Percentiles rank a stretch among this genome's conserved stretches.
Evolutionary conservation across 2,113 vertebrate genomes (phyloP).

Genomic region (Holacanthus passer): DNA sequence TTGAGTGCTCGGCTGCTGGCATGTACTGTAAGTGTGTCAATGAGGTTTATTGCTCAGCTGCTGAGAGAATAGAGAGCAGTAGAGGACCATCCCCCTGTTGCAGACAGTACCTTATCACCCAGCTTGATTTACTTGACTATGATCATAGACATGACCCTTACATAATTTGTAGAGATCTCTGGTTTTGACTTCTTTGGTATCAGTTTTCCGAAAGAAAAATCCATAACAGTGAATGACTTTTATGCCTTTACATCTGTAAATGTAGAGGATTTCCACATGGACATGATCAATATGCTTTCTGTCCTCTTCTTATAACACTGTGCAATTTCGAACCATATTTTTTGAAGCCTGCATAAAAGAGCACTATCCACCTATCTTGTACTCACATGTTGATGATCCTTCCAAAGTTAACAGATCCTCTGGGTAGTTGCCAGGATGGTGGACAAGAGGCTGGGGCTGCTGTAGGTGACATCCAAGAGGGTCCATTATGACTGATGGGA

Average conservation of each 20-base stretch:
- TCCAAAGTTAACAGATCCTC: slow-evolving; percentile 64
- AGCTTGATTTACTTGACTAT: slow-evolving; percentile 49
- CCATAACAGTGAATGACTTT: neutral
- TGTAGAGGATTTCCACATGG: neutral
- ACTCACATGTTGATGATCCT: slow-evolving; percentile 82
- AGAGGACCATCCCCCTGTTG: slow-evolving; percentile 29
- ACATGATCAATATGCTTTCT: neutral
- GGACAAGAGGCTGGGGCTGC: slow-evolving; percentile 47
- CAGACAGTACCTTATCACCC: slow-evolving; percentile 71
- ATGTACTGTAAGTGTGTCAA: slow-evolving; percentile 40
- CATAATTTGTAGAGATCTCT: slow-evolving; percentile 56
- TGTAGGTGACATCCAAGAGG: slow-evolving; percentile 61
- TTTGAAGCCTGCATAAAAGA: neutral
- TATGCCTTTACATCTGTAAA: neutral
- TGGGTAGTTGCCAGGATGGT: slow-evolving; percentile 33
- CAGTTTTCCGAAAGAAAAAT: neutral
- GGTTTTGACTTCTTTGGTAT: neutral
- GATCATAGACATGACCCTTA: slow-evolving; percentile 66
- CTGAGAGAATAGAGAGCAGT: slow-evolving; percentile 12
- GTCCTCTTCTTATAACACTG: neutral
- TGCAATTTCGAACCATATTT: neutral
- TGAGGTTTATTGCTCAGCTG: slow-evolving; percentile 54
- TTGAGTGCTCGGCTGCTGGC: neutral
- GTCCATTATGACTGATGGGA: slow-evolving; percentile 74
- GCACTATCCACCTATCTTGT: neutral